Percentiles rank a stretch among this genome's conserved stretches.
Evolutionary conservation across 2,888 invertebrate species (phyloP).

Genomic region (Pandemis cinnamomeana): DNA sequence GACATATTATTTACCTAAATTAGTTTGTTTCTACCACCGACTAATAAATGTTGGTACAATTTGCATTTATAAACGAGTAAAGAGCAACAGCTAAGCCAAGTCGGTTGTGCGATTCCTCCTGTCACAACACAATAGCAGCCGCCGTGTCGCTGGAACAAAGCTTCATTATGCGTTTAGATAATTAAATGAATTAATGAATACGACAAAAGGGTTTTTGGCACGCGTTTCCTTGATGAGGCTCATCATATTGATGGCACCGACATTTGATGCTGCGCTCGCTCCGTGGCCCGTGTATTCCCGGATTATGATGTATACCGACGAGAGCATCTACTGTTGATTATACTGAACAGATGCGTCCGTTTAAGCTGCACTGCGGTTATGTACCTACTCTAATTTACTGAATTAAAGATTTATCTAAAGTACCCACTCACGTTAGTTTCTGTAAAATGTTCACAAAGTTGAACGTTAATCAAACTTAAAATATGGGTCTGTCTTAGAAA

Average conservation of each 20-base stretch:
- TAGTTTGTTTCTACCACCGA: constrained; percentile 5
- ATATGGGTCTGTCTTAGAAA: constrained; percentile 19
- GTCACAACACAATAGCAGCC: constrained; percentile 63
- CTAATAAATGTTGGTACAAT: constrained; percentile 6
- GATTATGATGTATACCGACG: background rate
- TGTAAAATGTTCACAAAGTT: background rate
- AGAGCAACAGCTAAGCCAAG: constrained; percentile 54
- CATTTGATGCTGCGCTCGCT: constrained; percentile 50
- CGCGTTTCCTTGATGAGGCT: constrained; percentile 55
- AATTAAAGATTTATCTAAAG: background rate
- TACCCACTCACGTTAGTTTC: background rate
- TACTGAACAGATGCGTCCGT: background rate
- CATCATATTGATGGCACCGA: constrained; percentile 62
- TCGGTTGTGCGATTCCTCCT: constrained; percentile 60
- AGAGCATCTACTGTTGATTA: background rate
- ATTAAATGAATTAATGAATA: constrained; percentile 75
- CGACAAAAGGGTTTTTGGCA: constrained; percentile 64
- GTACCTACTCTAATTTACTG: background rate
- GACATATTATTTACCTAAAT: constrained; percentile 3
- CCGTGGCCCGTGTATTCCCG: constrained; percentile 28
- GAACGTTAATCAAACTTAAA: constrained; percentile 16
- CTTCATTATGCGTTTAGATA: constrained; percentile 72
- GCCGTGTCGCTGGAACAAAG: constrained; percentile 65
- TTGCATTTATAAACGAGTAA: constrained; percentile 28
- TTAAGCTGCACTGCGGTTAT: background rate